phyloP scores from a whole-genome alignment of 2,888 invertebrate species.

The Hyalella azteca region DNA sequence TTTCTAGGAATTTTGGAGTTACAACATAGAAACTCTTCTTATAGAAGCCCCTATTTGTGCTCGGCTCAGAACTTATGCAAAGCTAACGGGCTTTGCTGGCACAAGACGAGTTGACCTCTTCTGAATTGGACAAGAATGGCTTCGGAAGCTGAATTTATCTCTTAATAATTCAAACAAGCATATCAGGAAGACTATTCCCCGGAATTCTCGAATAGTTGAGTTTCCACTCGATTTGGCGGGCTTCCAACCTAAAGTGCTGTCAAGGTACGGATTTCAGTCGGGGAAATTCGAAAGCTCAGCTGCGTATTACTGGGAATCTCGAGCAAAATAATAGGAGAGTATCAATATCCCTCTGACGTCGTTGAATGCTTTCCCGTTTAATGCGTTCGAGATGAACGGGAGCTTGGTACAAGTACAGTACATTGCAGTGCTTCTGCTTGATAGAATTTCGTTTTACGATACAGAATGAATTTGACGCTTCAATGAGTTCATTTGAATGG shows the following conservation, averaged over 20 bases:
- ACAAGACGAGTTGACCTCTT: conserved; percentile 35
- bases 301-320: not conserved
- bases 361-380: no score
- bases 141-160: conserved; percentile 35
- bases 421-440: no score
- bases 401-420: no score
- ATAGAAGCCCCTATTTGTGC: not conserved
- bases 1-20: conserved; percentile 14
- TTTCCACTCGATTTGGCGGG: conserved; percentile 34
- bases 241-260: conserved; percentile 17
- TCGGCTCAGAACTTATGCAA: conserved; percentile 5
- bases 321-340: not conserved
- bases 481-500: no score
- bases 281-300: not conserved
- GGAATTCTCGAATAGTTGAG: conserved; percentile 33
- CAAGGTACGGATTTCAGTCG: not conserved
- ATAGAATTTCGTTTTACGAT: no score
- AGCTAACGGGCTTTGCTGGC: conserved; percentile 30
- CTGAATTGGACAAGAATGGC: conserved; percentile 33
- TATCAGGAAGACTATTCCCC: conserved; percentile 30
- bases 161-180: conserved; percentile 31
- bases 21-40: not conserved
- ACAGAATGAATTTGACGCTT: no score
- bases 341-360: no score
- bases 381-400: no score